These are phyloP conservation scores for Arctopsyche grandis DNA, from an alignment of 1,140 invertebrate species.

Conservation along the genomic window DNA sequence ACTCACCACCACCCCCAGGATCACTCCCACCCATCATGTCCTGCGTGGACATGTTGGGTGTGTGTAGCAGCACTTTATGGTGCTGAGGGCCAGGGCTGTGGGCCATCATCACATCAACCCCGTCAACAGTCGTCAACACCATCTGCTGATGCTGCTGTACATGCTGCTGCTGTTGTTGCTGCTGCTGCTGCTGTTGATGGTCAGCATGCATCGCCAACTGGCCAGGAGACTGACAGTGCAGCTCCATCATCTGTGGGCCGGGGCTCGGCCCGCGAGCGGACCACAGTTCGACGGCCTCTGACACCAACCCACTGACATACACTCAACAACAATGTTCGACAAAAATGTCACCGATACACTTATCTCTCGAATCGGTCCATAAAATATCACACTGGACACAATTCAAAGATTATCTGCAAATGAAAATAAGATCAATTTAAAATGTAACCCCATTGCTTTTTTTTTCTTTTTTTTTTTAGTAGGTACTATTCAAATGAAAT, in stretches of 20 bases:
- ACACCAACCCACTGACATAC: neutral
- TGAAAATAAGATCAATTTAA: too few relatives aligned
- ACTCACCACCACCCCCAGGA: slow-evolving; percentile 52
- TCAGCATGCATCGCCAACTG: slow-evolving; percentile 28
- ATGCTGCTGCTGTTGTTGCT: slow-evolving; percentile 44
- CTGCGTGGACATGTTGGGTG: slow-evolving; percentile 47
- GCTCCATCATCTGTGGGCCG: slow-evolving; percentile 43
- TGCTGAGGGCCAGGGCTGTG: slow-evolving; percentile 40
- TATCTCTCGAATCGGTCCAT: neutral
- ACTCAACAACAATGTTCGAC: neutral
- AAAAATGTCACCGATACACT: neutral
- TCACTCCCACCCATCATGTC: slow-evolving; percentile 43
- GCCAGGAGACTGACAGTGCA: slow-evolving; percentile 51
- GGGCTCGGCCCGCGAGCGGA: neutral
- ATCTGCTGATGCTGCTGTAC: slow-evolving; percentile 46
- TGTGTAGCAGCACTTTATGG: slow-evolving; percentile 48
- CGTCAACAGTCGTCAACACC: slow-evolving; percentile 36
- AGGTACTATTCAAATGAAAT: slow-evolving; percentile 5
- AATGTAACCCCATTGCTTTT: too few relatives aligned
- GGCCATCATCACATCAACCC: slow-evolving; percentile 47
- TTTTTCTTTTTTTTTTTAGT: too few relatives aligned
- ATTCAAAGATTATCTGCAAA: too few relatives aligned
- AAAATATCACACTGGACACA: too few relatives aligned
- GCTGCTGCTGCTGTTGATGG: slow-evolving; percentile 41
- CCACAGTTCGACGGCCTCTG: slow-evolving; percentile 4